Conservation (phyloP, 2,113 vertebrate genomes). For the Phalacrocorax pelagicus region DNA sequence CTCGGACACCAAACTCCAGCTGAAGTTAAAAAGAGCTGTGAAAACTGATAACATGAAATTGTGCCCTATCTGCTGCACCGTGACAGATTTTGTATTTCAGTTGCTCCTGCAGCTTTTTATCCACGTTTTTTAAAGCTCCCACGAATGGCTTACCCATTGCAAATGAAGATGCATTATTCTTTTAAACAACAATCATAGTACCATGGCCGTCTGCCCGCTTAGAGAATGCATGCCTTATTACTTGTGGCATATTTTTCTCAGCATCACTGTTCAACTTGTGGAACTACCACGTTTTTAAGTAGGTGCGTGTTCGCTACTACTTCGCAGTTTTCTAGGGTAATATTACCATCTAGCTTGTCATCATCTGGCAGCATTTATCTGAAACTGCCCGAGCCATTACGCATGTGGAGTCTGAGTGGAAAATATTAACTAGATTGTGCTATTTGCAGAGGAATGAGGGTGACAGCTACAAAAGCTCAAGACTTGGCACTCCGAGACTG, state of each 20-base stretch:
- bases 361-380: background rate
- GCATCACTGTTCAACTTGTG: background rate
- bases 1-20: background rate
- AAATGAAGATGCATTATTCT: background rate
- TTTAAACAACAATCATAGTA: background rate
- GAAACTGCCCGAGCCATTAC: background rate
- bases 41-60: background rate
- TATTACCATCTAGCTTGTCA: background rate
- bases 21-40: constrained; percentile 1
- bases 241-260: background rate
- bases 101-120: background rate
- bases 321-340: background rate
- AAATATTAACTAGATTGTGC: constrained; percentile 33
- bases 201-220: background rate
- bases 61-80: background rate
- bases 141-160: background rate
- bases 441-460: constrained; percentile 9
- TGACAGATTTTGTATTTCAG: background rate
- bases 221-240: background rate
- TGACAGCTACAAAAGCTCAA: background rate
- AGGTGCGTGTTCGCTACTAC: background rate
- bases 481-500: background rate
- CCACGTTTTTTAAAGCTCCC: background rate
- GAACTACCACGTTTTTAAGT: background rate
- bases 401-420: background rate